Conservation (phyloP, 2,113 vertebrate species). For the Cyanocitta stelleri region DNA sequence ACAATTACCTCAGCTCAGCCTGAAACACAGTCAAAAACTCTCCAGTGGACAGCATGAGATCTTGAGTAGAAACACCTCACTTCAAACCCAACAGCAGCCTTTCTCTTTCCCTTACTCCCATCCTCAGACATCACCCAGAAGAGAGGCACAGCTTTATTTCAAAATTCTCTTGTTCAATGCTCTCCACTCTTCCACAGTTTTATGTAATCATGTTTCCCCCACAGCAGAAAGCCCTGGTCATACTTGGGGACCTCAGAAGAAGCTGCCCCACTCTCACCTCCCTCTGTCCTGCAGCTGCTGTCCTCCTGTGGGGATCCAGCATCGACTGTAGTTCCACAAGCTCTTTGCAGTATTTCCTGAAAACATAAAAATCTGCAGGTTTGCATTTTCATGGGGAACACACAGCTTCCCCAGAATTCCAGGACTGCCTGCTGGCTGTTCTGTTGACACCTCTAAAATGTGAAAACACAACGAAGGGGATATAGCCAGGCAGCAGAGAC, state of each 20-base stretch:
- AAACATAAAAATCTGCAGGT: constrained; percentile 14
- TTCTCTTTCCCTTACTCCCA: not conserved
- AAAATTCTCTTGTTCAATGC: not conserved
- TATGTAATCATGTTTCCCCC: not conserved
- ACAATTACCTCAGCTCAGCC: not conserved
- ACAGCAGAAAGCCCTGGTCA: not conserved
- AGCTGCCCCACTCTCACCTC: constrained; percentile 42
- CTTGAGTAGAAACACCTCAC: not conserved
- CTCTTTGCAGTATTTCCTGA: constrained; percentile 50
- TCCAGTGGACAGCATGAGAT: not conserved
- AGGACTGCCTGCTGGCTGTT: not conserved
- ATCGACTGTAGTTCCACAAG: not conserved
- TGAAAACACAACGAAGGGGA: not conserved
- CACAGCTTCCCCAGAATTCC: not conserved
- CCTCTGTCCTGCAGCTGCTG: not conserved
- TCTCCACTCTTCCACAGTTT: not conserved
- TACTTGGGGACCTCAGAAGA: not conserved
- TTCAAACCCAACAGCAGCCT: not conserved
- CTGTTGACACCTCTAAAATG: not conserved
- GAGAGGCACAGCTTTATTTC: not conserved
- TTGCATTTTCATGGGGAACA: not conserved
- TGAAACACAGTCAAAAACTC: not conserved
- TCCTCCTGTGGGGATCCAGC: not conserved
- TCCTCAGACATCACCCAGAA: not conserved
- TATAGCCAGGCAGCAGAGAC: not conserved